These are phyloP conservation scores for Drosophila neutralis DNA, from an alignment of 2,888 invertebrate genomes.

Conservation along the genomic window DNA sequence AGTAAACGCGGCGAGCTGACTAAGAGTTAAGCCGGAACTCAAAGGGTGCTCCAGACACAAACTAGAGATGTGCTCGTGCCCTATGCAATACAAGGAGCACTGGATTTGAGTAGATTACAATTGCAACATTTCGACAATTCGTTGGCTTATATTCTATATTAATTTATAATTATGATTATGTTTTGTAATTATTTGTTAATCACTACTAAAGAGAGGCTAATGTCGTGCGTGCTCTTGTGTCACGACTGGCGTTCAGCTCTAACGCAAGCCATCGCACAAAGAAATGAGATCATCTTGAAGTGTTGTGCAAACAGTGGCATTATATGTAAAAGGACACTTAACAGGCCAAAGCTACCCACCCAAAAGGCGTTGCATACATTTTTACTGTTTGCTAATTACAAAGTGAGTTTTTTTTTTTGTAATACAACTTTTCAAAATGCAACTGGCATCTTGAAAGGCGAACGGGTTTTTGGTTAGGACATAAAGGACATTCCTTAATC, in stretches of 20 bases:
- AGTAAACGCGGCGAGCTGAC: constrained; percentile 47
- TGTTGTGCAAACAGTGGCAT: constrained; percentile 73
- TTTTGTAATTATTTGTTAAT: background rate
- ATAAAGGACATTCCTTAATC: constrained; percentile 29
- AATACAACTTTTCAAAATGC: constrained; percentile 9
- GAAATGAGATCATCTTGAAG: constrained; percentile 54
- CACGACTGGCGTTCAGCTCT: constrained; percentile 16
- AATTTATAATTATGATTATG: background rate
- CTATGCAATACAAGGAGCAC: background rate
- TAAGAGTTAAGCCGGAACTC: constrained; percentile 35
- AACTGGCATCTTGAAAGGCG: constrained; percentile 10
- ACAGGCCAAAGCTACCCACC: constrained; percentile 30
- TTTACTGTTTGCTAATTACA: constrained; percentile 57
- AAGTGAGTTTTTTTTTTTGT: constrained; percentile 5
- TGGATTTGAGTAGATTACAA: background rate
- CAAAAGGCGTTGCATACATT: constrained; percentile 12
- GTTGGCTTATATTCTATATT: background rate
- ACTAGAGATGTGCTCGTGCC: constrained; percentile 32
- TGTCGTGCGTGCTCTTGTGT: constrained; percentile 2
- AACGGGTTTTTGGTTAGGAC: background rate
- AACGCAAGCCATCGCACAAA: constrained; percentile 5
- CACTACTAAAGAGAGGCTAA: background rate
- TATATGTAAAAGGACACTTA: constrained; percentile 49
- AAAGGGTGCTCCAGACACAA: background rate
- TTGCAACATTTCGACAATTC: background rate